Conservation (phyloP, 1,140 invertebrate species). For the Temnothorax nylanderi region DNA sequence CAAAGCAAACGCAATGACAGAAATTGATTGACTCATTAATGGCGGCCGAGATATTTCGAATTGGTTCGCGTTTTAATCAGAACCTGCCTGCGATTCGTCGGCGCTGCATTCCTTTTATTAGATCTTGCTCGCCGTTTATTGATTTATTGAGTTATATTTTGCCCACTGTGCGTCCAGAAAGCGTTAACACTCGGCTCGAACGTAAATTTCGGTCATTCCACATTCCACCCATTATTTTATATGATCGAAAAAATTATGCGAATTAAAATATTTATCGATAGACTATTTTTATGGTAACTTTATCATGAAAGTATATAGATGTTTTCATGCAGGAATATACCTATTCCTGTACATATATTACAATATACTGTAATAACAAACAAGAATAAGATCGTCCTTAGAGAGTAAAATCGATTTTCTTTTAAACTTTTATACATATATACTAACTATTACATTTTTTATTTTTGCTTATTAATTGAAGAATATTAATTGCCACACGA, state of each 20-base stretch:
- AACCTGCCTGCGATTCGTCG: constrained; percentile 13
- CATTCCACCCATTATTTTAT: not conserved
- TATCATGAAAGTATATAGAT: not conserved
- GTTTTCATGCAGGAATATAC: not conserved
- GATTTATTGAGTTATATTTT: constrained; percentile 50
- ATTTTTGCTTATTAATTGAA: not conserved
- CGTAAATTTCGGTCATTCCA: constrained; percentile 23
- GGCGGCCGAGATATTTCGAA: constrained; percentile 37
- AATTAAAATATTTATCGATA: not conserved
- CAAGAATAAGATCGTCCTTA: not conserved
- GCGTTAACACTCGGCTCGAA: not conserved
- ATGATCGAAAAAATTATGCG: not conserved
- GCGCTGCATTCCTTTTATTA: constrained; percentile 41
- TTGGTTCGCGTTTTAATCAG: constrained; percentile 55
- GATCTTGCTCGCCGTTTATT: constrained; percentile 39
- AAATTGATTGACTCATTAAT: constrained; percentile 56
- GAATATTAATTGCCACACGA: not conserved
- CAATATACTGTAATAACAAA: not conserved
- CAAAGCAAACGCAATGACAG: constrained; percentile 39
- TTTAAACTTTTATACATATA: not conserved
- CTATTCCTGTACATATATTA: too few species aligned
- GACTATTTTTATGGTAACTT: not conserved
- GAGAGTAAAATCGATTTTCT: not conserved
- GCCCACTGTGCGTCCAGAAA: not conserved
- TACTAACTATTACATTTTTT: not conserved